phyloP scores from a whole-genome alignment of 1,140 invertebrate species.

The Drosophila bocki region DNA sequence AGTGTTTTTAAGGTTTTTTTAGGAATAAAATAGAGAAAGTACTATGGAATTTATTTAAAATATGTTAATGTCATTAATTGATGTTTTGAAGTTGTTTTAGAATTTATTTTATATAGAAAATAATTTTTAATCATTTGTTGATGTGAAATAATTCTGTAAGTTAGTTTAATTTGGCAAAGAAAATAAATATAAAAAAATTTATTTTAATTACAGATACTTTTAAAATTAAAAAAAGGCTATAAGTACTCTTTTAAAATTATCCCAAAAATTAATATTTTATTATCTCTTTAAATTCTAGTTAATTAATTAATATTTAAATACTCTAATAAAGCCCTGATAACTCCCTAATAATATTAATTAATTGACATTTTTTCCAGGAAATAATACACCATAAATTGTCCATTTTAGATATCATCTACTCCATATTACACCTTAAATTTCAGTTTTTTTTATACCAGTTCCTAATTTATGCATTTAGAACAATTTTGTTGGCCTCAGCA shows the following conservation, averaged over 20 bases:
- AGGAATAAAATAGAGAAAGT: too few species aligned
- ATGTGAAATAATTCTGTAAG: too few species aligned
- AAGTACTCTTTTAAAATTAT: too few species aligned
- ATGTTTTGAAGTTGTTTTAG: not conserved
- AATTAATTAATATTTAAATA: not conserved
- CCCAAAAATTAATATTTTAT: too few species aligned
- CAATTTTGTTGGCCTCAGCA: conserved; percentile 2
- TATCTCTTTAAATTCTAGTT: too few species aligned
- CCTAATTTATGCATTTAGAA: conserved; percentile 50
- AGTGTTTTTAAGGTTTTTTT: not conserved
- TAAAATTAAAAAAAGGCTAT: too few species aligned
- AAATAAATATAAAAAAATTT: too few species aligned
- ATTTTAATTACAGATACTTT: too few species aligned
- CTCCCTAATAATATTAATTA: not conserved
- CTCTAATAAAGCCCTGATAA: not conserved
- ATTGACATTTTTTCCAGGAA: not conserved
- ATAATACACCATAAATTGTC: not conserved
- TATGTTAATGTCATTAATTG: not conserved
- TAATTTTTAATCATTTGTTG: too few species aligned
- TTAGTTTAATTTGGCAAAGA: too few species aligned
- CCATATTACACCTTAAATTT: not conserved
- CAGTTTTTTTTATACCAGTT: conserved; percentile 9
- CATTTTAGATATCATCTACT: not conserved
- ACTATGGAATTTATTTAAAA: too few species aligned
- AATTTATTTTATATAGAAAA: too few species aligned